Conservation (phyloP, 2,797 vertebrate genomes). For the Betta splendens region DNA sequence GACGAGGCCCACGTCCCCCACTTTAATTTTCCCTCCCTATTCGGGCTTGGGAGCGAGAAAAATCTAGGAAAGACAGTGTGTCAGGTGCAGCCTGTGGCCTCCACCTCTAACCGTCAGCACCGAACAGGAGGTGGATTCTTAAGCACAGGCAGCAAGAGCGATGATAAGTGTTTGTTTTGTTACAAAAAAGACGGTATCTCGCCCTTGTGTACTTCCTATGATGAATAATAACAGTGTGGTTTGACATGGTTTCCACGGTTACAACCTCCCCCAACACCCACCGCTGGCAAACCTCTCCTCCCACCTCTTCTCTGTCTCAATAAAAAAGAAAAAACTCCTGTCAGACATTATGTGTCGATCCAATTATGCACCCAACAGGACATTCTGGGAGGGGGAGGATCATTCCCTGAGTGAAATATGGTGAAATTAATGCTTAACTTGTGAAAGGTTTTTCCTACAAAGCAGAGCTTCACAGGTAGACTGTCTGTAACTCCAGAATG, state of each 20-base stretch:
- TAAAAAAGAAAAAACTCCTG: slow-evolving; percentile 64
- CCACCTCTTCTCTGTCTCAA: slow-evolving; percentile 50
- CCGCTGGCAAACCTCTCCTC: slow-evolving; percentile 47
- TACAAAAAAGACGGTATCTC: slow-evolving; percentile 42
- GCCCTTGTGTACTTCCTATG: slow-evolving; percentile 47
- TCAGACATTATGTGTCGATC: slow-evolving; percentile 75
- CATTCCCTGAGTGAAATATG: slow-evolving; percentile 70
- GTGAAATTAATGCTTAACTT: slow-evolving; percentile 76
- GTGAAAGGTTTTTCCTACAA: slow-evolving; percentile 68
- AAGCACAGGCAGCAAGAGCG: slow-evolving; percentile 16
- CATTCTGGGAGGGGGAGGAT: slow-evolving; percentile 68
- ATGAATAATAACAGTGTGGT: slow-evolving; percentile 65
- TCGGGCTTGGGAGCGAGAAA: slow-evolving; percentile 21
- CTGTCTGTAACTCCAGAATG: slow-evolving; percentile 67
- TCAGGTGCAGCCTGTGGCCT: slow-evolving; percentile 34
- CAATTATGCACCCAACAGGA: slow-evolving; percentile 79
- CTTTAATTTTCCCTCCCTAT: slow-evolving; percentile 58
- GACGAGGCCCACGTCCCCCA: slow-evolving; percentile 58
- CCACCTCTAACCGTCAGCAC: slow-evolving; percentile 42
- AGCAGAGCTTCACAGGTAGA: slow-evolving; percentile 67
- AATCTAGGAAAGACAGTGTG: slow-evolving; percentile 34
- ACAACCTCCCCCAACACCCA: slow-evolving; percentile 41
- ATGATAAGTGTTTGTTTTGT: slow-evolving; percentile 55
- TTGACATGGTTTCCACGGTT: slow-evolving; percentile 69
- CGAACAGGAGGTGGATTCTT: slow-evolving; percentile 14